phyloP scores from a whole-genome alignment of 2,113 vertebrate species.

The Asarcornis scutulata region DNA sequence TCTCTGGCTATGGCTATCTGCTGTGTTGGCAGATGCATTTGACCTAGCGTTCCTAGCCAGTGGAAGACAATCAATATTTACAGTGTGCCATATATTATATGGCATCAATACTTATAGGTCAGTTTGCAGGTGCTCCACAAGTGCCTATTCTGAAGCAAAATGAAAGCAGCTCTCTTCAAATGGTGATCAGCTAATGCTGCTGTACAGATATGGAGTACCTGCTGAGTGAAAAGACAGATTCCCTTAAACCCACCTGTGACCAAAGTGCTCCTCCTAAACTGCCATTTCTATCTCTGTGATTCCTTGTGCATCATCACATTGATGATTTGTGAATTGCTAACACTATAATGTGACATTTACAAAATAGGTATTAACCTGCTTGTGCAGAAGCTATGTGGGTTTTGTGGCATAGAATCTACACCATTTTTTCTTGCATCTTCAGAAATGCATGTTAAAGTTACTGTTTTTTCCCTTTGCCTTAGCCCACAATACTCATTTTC shows the following conservation, averaged over 20 bases:
- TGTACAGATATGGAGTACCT: not conserved
- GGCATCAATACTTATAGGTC: too few relatives aligned
- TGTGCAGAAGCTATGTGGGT: not conserved
- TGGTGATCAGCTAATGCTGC: not conserved
- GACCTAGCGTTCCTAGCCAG: not conserved
- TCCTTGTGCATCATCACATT: not conserved
- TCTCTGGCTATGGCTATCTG: not conserved
- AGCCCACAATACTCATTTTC: not conserved
- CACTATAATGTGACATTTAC: not conserved
- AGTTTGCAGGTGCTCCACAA: not conserved
- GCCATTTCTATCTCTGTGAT: not conserved
- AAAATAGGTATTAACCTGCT: not conserved
- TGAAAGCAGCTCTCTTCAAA: not conserved
- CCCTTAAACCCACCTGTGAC: not conserved
- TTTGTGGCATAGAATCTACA: not conserved
- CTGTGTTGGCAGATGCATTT: accelerated
- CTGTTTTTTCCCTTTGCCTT: not conserved
- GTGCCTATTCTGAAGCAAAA: not conserved
- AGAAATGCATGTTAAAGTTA: not conserved
- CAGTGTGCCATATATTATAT: not conserved
- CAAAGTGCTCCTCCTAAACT: not conserved
- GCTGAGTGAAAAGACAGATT: not conserved
- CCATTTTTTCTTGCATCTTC: not conserved
- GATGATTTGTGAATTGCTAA: not conserved
- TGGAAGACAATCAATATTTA: not conserved